Evolutionary conservation across 2,797 vertebrate species (phyloP), one percentile per base, ranked within the genome.

Genomic region (Gallinago stenura): DNA sequence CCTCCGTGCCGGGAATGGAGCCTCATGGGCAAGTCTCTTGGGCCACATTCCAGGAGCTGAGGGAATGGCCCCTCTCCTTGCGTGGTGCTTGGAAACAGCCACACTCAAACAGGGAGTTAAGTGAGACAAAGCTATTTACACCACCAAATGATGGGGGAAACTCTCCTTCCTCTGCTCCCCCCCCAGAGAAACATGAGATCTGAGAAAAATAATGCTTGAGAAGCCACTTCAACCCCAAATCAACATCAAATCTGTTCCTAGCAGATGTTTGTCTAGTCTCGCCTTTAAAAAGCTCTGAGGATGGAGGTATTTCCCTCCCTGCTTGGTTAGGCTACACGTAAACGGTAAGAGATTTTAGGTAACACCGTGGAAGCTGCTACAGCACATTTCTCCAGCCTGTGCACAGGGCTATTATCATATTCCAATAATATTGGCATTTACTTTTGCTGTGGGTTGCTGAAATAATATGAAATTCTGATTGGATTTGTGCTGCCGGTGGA

Each of bases 381-480:
- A 81, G 61, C 37, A 78, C 37, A 28, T 58, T 81, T 37, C 57
- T 46, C 76, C 81, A 81, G 84, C 14, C 58, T 75, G 37, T 43
- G 72, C 79, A 85, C 26, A 30, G 50, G 30, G 10, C 33, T 87
- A 3, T 87, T 90, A 62, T 39, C 93, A 53, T 73, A 61, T 79
- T 68, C 89, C 78, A 91, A 28, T 61, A 51, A 77, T 77, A 70
- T 10, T 86, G 61, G 68, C 68, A 90, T 93, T 87, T 56, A 22
- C 64, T 83, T 86, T 41, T 89, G 51, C 87, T 84, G 51, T 53
- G 64, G 24, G 10, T 57, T 95, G 85, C 89, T 94, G 75, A 89
- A 84, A 62, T 80, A 84, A 92, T 80, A 79, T 26, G 78, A 90
- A 96, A 95, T 93, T 94, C 82, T 87, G 92, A 95, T 70, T 95